Evolutionary conservation across 1,140 invertebrate species (phyloP).

Genomic region (Drosophila pseudoobscura): DNA sequence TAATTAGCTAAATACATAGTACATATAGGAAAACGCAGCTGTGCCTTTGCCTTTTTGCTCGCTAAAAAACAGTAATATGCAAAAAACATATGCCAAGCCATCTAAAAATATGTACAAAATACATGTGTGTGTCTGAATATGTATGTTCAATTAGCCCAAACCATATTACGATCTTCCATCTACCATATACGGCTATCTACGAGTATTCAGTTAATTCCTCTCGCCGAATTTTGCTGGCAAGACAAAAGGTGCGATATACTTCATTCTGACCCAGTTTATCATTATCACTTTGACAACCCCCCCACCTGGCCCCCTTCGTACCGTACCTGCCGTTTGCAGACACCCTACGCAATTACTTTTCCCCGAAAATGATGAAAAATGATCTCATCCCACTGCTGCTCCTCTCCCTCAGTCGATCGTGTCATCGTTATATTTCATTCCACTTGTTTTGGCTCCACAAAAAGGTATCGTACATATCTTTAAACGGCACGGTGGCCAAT

Average conservation of each 20-base stretch:
- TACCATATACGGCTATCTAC: conserved; percentile 9
- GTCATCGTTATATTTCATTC: conserved; percentile 27
- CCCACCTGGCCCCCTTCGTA: conserved; percentile 1
- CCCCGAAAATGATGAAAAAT: conserved; percentile 44
- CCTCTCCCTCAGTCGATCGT: conserved; percentile 39
- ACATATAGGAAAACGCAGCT: too few relatives aligned
- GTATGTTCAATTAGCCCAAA: too few relatives aligned
- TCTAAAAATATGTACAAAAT: too few relatives aligned
- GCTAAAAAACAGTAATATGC: too few relatives aligned
- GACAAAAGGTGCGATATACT: conserved; percentile 22
- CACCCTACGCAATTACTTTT: conserved; percentile 29
- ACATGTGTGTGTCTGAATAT: too few relatives aligned
- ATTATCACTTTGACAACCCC: conserved; percentile 48
- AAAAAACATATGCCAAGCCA: too few relatives aligned
- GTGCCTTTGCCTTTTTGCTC: too few relatives aligned
- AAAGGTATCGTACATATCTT: conserved; percentile 35
- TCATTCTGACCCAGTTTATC: conserved; percentile 46
- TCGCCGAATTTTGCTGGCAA: conserved; percentile 16
- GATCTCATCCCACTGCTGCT: conserved; percentile 27
- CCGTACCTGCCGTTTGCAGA: conserved; percentile 21
- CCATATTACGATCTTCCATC: not conserved
- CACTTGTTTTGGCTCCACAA: conserved; percentile 41
- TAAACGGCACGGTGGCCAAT: conserved; percentile 58
- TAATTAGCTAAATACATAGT: conserved; percentile 46
- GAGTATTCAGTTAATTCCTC: not conserved